Conservation (phyloP, 2,888 invertebrate genomes). For the Cosmopolites sordidus region DNA sequence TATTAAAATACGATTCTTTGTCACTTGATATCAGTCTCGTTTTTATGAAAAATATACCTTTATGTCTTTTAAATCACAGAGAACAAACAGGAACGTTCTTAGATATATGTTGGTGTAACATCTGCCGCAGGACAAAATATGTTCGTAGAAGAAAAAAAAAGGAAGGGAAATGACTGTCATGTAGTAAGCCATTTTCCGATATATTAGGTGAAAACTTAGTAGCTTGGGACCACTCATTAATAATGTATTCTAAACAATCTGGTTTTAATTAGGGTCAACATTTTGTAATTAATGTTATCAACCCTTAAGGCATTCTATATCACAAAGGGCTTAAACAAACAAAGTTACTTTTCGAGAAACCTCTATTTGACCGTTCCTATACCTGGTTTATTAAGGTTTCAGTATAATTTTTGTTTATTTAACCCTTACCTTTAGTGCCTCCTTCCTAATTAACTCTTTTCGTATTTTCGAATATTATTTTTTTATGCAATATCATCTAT, state of each 20-base stretch:
- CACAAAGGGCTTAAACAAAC: conserved; percentile 19
- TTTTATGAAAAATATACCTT: not conserved
- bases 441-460: too few relatives aligned
- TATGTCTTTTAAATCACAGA: not conserved
- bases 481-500: too few relatives aligned
- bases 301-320: conserved; percentile 18
- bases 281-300: conserved; percentile 22
- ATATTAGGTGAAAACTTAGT: conserved; percentile 4
- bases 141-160: not conserved
- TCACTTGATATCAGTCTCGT: not conserved
- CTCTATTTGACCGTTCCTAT: conserved; percentile 16
- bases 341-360: conserved; percentile 16
- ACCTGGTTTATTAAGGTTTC: conserved; percentile 17
- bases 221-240: conserved; percentile 2
- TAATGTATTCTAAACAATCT: conserved; percentile 16
- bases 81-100: not conserved
- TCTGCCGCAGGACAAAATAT: not conserved
- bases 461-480: too few relatives aligned
- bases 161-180: not conserved
- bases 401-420: conserved; percentile 17
- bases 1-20: not conserved
- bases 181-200: not conserved
- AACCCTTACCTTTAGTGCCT: not conserved
- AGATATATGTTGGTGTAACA: not conserved
- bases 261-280: conserved; percentile 22